Evolutionary conservation across 2,113 vertebrate species (phyloP).

Genomic region (Mystacornis crossleyi): DNA sequence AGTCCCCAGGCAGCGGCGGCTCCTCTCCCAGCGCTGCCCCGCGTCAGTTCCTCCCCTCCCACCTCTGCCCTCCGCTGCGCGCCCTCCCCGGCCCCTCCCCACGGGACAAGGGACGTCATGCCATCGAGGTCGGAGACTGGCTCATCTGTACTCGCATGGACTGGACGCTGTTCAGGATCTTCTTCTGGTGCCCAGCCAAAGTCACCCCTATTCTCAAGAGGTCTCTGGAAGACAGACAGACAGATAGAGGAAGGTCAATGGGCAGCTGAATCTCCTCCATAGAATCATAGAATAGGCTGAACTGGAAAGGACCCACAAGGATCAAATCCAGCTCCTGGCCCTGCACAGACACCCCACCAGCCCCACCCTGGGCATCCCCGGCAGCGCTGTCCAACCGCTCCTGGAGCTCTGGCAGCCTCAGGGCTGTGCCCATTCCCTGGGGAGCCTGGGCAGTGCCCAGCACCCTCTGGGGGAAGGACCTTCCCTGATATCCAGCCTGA

Average conservation of each 20-base stretch:
- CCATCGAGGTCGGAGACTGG: constrained; percentile 90
- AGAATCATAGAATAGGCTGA: background rate
- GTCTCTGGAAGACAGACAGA: constrained; percentile 80
- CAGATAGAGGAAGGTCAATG: background rate
- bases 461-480: background rate
- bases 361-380: background rate
- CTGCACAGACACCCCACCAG: background rate
- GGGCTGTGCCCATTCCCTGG: background rate
- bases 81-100: constrained; percentile 65
- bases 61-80: constrained; percentile 5
- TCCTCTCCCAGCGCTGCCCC: constrained; percentile 45
- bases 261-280: background rate
- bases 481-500: background rate
- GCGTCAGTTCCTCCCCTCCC: constrained; percentile 25
- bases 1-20: constrained; percentile 38
- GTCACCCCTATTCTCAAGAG: constrained; percentile 98
- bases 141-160: constrained; percentile 96
- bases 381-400: background rate
- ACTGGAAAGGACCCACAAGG: background rate
- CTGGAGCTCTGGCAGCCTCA: background rate
- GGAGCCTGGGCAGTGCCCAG: background rate
- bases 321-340: background rate
- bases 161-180: constrained; percentile 95
- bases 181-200: constrained; percentile 98
- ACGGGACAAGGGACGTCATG: constrained; percentile 79